Percentiles rank a stretch among this genome's conserved stretches.
Conservation (phyloP, 2,888 invertebrate genomes). For the Parapristionchus giblindavisi region DNA sequence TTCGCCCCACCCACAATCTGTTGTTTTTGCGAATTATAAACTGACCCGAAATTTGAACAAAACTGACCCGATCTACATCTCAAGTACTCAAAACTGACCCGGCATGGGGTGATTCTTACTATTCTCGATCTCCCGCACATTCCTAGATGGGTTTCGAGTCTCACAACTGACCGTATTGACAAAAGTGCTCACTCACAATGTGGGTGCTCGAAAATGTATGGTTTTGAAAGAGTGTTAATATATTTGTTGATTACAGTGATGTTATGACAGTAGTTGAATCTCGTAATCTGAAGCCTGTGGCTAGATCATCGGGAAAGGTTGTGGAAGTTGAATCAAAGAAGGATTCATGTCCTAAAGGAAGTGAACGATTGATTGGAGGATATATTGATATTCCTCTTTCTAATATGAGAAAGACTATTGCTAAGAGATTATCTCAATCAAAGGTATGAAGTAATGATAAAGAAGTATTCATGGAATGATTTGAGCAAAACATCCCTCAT, state of each 20-base stretch:
- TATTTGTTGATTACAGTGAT: constrained; percentile 8
- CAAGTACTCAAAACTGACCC: too few relatives aligned
- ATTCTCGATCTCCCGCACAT: too few relatives aligned
- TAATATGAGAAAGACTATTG: constrained; percentile 77
- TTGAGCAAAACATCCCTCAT: constrained; percentile 77
- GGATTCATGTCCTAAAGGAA: neutral
- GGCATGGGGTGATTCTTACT: too few relatives aligned
- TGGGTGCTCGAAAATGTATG: too few relatives aligned
- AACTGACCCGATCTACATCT: too few relatives aligned
- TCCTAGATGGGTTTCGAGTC: too few relatives aligned
- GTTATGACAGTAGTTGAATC: constrained; percentile 5
- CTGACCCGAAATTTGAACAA: too few relatives aligned
- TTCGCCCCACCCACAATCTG: too few relatives aligned
- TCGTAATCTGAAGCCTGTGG: constrained; percentile 5
- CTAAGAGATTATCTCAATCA: constrained; percentile 77
- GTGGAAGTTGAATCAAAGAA: neutral
- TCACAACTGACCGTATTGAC: too few relatives aligned
- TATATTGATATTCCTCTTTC: constrained; percentile 75
- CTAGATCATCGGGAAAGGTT: neutral
- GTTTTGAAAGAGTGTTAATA: too few relatives aligned
- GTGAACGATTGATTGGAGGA: constrained; percentile 17
- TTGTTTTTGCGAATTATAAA: too few relatives aligned
- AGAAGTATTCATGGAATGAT: constrained; percentile 49
- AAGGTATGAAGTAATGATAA: constrained; percentile 70
- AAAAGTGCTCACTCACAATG: too few relatives aligned